A percentile compares a stretch with the other conserved stretches of the same genome.
Conservation (phyloP, 2,113 vertebrate species). For the Fregata magnificens region DNA sequence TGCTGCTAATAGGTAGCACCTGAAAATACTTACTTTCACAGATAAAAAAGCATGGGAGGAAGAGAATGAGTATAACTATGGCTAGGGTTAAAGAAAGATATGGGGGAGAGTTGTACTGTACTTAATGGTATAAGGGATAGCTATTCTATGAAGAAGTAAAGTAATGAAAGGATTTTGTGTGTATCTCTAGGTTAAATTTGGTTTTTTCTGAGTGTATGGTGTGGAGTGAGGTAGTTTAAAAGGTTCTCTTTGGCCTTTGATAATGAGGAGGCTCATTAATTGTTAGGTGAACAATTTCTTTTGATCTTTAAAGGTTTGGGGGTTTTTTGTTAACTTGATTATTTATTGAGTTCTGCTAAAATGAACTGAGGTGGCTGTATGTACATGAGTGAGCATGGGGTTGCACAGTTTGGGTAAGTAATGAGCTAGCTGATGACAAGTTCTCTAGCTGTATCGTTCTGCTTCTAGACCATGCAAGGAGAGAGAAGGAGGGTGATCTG, state of each 20-base stretch:
- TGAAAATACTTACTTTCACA: not conserved
- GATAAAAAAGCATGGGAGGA: not conserved
- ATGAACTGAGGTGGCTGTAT: not conserved
- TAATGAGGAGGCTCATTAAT: not conserved
- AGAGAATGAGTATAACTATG: fast-evolving
- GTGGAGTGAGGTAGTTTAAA: not conserved
- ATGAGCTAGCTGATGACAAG: not conserved
- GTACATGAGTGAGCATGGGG: fast-evolving
- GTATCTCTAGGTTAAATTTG: not conserved
- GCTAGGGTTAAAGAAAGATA: not conserved
- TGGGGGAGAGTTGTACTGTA: not conserved
- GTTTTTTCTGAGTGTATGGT: not conserved
- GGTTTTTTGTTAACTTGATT: not conserved
- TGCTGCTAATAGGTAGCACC: not conserved
- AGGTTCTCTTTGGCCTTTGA: not conserved
- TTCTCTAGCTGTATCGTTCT: not conserved
- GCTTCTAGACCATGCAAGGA: not conserved
- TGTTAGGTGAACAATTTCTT: not conserved
- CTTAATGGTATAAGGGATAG: not conserved
- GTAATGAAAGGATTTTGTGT: not conserved
- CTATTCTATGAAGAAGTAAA: not conserved
- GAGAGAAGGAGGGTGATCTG: not conserved
- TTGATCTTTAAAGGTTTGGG: not conserved
- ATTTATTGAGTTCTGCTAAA: not conserved
- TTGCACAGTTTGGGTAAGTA: not conserved